Percentiles rank a stretch among this genome's conserved stretches.
phyloP scores from a whole-genome alignment of 2,113 vertebrate genomes.

The Trachemys scripta region DNA sequence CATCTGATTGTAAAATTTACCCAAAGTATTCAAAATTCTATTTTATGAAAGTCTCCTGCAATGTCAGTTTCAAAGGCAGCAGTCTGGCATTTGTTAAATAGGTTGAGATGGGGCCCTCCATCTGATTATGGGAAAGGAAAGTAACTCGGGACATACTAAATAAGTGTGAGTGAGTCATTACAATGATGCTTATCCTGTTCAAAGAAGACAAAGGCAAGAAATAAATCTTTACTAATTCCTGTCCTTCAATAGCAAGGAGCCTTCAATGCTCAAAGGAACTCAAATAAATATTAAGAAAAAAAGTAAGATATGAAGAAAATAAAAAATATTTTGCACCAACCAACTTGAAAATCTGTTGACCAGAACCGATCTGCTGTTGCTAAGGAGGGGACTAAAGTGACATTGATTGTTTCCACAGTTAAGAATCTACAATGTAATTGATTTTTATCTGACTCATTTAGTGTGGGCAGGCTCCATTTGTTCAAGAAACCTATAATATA shows the following conservation, averaged over 20 bases:
- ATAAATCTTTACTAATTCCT: not conserved
- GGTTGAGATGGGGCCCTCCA: not conserved
- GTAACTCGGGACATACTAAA: not conserved
- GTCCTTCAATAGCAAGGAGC: not conserved
- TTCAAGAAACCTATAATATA: constrained; percentile 68
- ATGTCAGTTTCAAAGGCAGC: not conserved
- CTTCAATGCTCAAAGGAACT: not conserved
- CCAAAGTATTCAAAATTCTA: not conserved
- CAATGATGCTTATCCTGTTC: not conserved
- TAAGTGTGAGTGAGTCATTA: not conserved
- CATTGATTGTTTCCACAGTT: constrained; percentile 70
- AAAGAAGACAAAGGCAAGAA: not conserved
- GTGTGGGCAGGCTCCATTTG: constrained; percentile 76
- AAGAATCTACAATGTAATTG: constrained; percentile 74
- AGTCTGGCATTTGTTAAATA: not conserved
- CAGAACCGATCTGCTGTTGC: constrained; percentile 47
- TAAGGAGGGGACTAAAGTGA: constrained; percentile 38
- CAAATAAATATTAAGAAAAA: not conserved
- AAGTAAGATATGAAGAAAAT: not conserved
- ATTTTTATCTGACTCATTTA: constrained; percentile 77
- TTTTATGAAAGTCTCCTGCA: not conserved
- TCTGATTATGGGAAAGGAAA: not conserved
- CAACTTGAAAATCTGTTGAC: constrained; percentile 27
- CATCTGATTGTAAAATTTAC: not conserved
- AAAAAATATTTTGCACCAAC: constrained; percentile 3